These are phyloP conservation scores for Orchesellides sinensis DNA, from an alignment of 2,888 invertebrate genomes.

Conservation along the genomic window DNA sequence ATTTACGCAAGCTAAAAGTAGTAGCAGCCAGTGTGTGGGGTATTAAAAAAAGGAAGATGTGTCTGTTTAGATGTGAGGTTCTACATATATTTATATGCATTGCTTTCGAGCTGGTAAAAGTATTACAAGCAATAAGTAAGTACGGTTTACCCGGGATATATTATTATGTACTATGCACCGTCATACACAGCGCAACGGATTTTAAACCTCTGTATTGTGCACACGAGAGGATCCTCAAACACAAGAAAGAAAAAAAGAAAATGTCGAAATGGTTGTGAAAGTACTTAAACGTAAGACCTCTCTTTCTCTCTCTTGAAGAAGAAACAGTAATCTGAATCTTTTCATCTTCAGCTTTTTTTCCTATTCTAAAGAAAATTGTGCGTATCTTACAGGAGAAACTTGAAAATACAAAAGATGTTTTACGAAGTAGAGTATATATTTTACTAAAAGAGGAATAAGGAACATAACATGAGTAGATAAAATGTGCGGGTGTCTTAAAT, in stretches of 20 bases:
- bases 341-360: background rate
- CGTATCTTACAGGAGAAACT: background rate
- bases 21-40: background rate
- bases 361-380: background rate
- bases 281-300: slow-evolving; percentile 43
- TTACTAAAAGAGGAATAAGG: background rate
- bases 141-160: no score
- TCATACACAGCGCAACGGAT: background rate
- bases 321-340: slow-evolving; percentile 35
- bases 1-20: slow-evolving; percentile 43
- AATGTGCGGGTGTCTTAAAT: no score
- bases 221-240: background rate
- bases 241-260: slow-evolving; percentile 6
- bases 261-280: slow-evolving; percentile 25
- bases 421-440: background rate
- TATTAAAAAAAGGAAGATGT: slow-evolving; percentile 1
- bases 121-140: no score
- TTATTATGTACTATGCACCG: background rate
- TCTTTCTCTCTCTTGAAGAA: slow-evolving; percentile 23
- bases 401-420: background rate
- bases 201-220: background rate
- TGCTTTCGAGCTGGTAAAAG: no score
- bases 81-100: background rate
- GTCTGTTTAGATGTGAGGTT: background rate
- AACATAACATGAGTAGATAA: no score